Conservation (phyloP, 2,888 invertebrate species). For the Drosophila neoperkinsi region DNA sequence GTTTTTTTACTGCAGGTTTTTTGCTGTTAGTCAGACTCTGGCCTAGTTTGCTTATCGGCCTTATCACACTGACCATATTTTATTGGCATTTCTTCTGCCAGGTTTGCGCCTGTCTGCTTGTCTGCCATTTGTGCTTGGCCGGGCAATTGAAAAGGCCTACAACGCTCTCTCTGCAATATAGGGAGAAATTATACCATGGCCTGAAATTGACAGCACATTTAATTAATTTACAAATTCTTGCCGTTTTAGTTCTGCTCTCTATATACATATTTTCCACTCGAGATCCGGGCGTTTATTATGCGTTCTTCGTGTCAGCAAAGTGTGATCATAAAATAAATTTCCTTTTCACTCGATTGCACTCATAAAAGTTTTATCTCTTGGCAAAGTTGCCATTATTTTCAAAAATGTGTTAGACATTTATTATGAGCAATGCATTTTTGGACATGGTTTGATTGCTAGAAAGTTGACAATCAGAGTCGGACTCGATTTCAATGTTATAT, state of each 20-base stretch:
- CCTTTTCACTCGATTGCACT: slow-evolving; percentile 23
- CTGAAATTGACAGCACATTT: slow-evolving; percentile 49
- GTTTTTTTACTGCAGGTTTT: slow-evolving; percentile 25
- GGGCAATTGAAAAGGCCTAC: slow-evolving; percentile 55
- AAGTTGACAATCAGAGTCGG: background rate
- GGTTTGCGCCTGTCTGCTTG: slow-evolving; percentile 13
- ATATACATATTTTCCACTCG: slow-evolving; percentile 27
- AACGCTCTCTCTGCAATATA: slow-evolving; percentile 17
- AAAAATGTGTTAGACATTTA: background rate
- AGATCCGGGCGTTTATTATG: slow-evolving; percentile 4
- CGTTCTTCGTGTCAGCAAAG: slow-evolving; percentile 37
- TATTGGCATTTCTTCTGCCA: slow-evolving; percentile 43
- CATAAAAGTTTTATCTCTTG: background rate
- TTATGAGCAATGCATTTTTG: background rate
- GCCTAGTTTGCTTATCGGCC: slow-evolving; percentile 65
- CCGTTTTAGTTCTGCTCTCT: slow-evolving; percentile 2
- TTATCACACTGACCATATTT: slow-evolving; percentile 69
- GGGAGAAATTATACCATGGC: slow-evolving; percentile 19
- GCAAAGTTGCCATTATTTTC: background rate
- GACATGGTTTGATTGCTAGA: background rate
- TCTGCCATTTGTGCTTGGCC: slow-evolving; percentile 47
- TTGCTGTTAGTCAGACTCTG: slow-evolving; percentile 22
- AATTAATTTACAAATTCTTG: slow-evolving; percentile 51
- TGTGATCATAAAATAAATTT: slow-evolving; percentile 37
- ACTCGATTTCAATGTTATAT: background rate